phyloP scores from a whole-genome alignment of 2,113 vertebrate genomes.

The Hipposideros armiger region DNA sequence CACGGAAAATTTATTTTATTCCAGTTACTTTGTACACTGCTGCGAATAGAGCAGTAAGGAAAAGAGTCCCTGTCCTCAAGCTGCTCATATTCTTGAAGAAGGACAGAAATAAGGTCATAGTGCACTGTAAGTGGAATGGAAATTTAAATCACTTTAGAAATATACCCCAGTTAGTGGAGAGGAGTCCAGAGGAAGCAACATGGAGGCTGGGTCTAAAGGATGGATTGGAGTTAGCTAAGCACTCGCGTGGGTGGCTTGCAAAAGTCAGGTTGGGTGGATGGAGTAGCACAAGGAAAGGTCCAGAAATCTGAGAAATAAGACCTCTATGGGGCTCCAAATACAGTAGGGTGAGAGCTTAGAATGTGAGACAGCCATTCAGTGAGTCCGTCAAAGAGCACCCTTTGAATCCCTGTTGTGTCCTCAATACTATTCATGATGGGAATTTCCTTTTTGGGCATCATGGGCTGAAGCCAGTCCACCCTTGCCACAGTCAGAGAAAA shows the following conservation, averaged over 20 bases:
- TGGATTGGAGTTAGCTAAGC: not conserved
- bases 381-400: not conserved
- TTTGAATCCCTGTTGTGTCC: not conserved
- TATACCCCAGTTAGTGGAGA: not conserved
- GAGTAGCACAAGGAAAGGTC: no score
- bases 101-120: not conserved
- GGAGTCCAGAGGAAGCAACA: not conserved
- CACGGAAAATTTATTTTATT: constrained; percentile 9
- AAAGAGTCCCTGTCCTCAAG: not conserved
- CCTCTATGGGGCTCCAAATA: not conserved
- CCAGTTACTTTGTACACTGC: not conserved
- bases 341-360: not conserved
- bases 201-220: not conserved
- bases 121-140: not conserved
- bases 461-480: not conserved
- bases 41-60: not conserved
- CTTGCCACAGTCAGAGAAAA: not conserved
- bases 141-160: not conserved
- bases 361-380: not conserved
- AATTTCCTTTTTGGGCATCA: not conserved
- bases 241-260: not conserved
- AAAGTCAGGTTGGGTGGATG: not conserved
- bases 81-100: not conserved
- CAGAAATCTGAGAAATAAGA: not conserved
- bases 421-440: not conserved